Conservation (phyloP, 2,888 invertebrate species). For the Amphipyra tragopoginis region DNA sequence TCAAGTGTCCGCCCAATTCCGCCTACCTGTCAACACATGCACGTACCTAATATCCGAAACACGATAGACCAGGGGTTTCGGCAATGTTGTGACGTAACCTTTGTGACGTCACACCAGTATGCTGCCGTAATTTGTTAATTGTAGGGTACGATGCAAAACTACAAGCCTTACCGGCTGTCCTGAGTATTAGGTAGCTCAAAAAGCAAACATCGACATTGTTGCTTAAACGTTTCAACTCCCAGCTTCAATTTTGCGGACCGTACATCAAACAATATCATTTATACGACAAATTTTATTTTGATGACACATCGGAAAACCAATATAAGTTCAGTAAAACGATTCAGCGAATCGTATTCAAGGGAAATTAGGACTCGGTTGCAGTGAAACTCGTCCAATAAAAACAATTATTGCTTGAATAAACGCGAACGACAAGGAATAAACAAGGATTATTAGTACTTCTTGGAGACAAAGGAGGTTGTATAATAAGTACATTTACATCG, state of each 20-base stretch:
- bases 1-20: slow-evolving; percentile 26
- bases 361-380: slow-evolving; percentile 62
- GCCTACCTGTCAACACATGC: slow-evolving; percentile 31
- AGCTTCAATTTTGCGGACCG: not conserved
- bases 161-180: not conserved
- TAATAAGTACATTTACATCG: slow-evolving; percentile 78
- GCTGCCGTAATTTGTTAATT: slow-evolving; percentile 7
- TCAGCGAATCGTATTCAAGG: slow-evolving; percentile 56
- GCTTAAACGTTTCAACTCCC: too few relatives aligned
- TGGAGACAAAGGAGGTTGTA: slow-evolving; percentile 70
- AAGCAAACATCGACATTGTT: too few relatives aligned
- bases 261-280: slow-evolving; percentile 7
- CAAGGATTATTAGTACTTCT: slow-evolving; percentile 69
- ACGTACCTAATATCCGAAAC: slow-evolving; percentile 42
- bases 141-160: not conserved
- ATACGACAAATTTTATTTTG: slow-evolving; percentile 38
- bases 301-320: slow-evolving; percentile 47
- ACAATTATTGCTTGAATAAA: slow-evolving; percentile 76
- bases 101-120: slow-evolving; percentile 12
- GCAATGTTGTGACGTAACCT: slow-evolving; percentile 23
- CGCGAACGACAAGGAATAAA: slow-evolving; percentile 72
- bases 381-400: slow-evolving; percentile 74
- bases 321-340: slow-evolving; percentile 54
- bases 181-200: too few relatives aligned
- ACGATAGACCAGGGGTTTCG: slow-evolving; percentile 27